A percentile compares a stretch with the other conserved stretches of the same genome.
Conservation (phyloP, 2,797 vertebrate genomes). For the Acomys russatus region DNA sequence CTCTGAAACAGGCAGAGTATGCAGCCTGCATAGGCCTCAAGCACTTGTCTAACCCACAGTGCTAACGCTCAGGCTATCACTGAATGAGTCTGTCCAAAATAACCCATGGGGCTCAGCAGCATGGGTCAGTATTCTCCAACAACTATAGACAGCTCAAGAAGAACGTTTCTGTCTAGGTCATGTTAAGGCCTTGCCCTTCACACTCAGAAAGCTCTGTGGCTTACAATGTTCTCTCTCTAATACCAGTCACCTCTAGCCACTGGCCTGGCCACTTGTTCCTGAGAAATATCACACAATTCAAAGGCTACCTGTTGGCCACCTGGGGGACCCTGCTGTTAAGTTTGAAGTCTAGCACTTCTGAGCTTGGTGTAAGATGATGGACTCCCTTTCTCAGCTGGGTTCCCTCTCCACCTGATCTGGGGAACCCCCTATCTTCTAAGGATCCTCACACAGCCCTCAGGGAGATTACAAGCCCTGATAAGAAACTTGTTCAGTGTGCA, state of each 20-base stretch:
- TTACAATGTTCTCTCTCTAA: neutral
- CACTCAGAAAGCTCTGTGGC: neutral
- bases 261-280: neutral
- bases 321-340: too few relatives aligned
- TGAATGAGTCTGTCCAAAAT: rapidly evolving
- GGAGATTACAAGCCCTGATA: too few relatives aligned
- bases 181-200: too few relatives aligned
- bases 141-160: neutral
- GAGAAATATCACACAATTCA: neutral
- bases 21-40: neutral
- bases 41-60: neutral
- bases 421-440: too few relatives aligned
- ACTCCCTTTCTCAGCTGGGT: too few relatives aligned
- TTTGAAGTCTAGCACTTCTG: too few relatives aligned
- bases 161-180: neutral
- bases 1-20: neutral
- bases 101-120: neutral
- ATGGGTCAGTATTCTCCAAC: neutral
- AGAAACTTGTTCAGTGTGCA: too few relatives aligned
- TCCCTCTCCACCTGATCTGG: too few relatives aligned
- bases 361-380: too few relatives aligned
- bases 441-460: too few relatives aligned
- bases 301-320: neutral
- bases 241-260: neutral
- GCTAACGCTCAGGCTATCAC: rapidly evolving